phyloP scores from a whole-genome alignment of 2,797 vertebrate species.

The Buphagus erythrorhynchus region DNA sequence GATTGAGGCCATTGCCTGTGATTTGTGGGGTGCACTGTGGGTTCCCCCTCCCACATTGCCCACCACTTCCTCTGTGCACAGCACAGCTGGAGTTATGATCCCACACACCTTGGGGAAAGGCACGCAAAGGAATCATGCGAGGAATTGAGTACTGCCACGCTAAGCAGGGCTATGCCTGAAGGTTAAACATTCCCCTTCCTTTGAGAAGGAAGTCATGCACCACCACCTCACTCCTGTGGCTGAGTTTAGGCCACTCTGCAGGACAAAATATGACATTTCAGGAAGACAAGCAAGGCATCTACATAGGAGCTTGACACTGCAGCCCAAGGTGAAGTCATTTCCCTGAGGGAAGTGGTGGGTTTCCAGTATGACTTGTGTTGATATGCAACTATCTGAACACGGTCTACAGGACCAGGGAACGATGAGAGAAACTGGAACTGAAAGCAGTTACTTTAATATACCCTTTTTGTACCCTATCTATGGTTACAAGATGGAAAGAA shows the following conservation, averaged over 20 bases:
- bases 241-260: neutral
- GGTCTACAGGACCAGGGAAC: neutral
- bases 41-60: neutral
- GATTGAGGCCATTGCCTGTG: neutral
- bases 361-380: neutral
- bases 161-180: fast-evolving
- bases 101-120: neutral
- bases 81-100: neutral
- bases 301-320: neutral
- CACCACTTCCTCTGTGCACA: neutral
- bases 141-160: fast-evolving
- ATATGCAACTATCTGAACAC: neutral
- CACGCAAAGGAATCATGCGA: neutral
- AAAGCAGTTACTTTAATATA: neutral
- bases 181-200: neutral
- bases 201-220: neutral
- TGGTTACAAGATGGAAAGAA: neutral
- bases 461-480: neutral
- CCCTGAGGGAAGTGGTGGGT: neutral
- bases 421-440: neutral
- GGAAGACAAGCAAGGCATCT: neutral
- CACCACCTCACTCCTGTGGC: neutral
- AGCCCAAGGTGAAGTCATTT: neutral
- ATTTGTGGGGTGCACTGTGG: neutral
- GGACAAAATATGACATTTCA: neutral